Conservation (phyloP, 2,888 invertebrate genomes). For the Galerucella calmariensis region DNA sequence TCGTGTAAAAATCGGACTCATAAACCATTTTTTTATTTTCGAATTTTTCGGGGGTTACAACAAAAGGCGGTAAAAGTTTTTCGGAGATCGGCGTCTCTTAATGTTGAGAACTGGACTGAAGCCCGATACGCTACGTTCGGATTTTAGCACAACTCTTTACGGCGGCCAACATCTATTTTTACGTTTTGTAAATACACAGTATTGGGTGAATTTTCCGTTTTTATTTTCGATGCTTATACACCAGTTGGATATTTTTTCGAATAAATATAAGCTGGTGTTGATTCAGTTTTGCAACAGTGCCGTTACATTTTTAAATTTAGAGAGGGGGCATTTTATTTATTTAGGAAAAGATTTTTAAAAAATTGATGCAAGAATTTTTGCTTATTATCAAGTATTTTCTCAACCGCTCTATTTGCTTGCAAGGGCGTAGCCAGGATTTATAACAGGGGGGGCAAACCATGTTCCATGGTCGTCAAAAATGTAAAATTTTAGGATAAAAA, state of each 20-base stretch:
- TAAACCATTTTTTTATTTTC: slow-evolving; percentile 78
- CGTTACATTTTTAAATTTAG: neutral
- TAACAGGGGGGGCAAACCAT: no score
- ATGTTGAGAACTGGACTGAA: slow-evolving; percentile 60
- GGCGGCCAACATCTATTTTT: slow-evolving; percentile 43
- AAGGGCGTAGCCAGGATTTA: no score
- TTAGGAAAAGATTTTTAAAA: no score
- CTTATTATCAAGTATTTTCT: no score
- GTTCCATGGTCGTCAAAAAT: no score
- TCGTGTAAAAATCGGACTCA: slow-evolving; percentile 92
- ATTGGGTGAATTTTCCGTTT: slow-evolving; percentile 30
- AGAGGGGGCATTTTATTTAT: no score
- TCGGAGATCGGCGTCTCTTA: slow-evolving; percentile 55
- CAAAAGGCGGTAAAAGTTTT: slow-evolving; percentile 14
- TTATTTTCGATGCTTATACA: slow-evolving; percentile 42
- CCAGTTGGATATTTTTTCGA: slow-evolving; percentile 31
- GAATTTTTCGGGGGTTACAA: slow-evolving; percentile 26
- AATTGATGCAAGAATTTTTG: no score
- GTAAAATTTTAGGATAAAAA: no score
- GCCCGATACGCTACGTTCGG: slow-evolving; percentile 51
- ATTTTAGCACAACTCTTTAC: slow-evolving; percentile 52
- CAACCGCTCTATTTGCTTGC: no score
- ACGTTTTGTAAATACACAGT: slow-evolving; percentile 31
- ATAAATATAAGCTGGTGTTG: neutral
- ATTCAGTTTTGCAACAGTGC: neutral